Conservation (phyloP, 2,797 vertebrate genomes). For the Kryptopterus vitreolus region DNA sequence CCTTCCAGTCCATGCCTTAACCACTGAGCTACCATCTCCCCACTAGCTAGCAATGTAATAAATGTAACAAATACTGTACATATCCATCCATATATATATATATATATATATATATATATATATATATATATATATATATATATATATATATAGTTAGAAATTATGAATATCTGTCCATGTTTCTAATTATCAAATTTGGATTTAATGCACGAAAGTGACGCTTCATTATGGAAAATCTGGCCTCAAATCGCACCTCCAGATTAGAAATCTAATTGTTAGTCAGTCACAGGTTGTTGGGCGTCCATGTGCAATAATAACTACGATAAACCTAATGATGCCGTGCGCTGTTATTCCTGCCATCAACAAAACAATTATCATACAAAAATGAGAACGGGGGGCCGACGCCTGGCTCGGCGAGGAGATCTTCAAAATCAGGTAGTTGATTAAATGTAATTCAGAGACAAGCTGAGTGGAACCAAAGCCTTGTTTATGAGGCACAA, state of each 20-base stretch:
- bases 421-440: conserved; percentile 46
- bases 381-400: conserved; percentile 30
- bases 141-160: too few species aligned
- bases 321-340: conserved; percentile 31
- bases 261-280: conserved; percentile 11
- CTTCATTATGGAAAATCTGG: background rate
- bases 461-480: conserved; percentile 49
- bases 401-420: conserved; percentile 20
- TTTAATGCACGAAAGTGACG: background rate
- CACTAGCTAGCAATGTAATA: too few species aligned
- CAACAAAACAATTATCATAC: conserved; percentile 41
- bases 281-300: conserved; percentile 38
- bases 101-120: too few species aligned
- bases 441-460: conserved; percentile 52
- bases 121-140: too few species aligned
- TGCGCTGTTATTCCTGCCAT: conserved; percentile 37
- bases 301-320: conserved; percentile 31
- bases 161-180: background rate
- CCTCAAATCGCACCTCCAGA: conserved; percentile 19
- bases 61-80: too few species aligned
- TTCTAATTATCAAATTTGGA: background rate
- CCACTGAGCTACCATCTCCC: too few species aligned
- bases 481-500: conserved; percentile 49
- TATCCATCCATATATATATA: too few species aligned
- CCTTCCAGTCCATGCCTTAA: too few species aligned